These are phyloP conservation scores for Dromococcyx pavoninus DNA, from an alignment of 2,797 vertebrate genomes.

Conservation along the genomic window DNA sequence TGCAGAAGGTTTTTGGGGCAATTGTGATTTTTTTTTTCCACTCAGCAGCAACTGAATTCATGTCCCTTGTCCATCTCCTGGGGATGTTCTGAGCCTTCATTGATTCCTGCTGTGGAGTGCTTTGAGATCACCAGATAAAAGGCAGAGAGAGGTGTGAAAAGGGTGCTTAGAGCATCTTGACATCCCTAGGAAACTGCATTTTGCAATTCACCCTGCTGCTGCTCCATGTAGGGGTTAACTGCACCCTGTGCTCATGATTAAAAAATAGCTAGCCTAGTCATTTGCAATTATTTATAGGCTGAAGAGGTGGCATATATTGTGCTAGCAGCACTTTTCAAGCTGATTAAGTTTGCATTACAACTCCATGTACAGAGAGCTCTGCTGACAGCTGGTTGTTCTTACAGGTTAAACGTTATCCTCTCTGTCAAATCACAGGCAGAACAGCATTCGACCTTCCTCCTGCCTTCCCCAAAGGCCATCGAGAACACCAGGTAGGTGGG, in stretches of 20 bases:
- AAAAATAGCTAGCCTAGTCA: background rate
- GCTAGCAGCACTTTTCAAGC: background rate
- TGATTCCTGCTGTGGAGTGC: background rate
- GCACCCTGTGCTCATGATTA: background rate
- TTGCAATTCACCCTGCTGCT: background rate
- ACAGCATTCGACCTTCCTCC: background rate
- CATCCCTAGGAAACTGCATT: rapidly evolving
- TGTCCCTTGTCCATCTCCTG: background rate
- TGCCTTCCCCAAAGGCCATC: background rate
- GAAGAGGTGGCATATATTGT: background rate
- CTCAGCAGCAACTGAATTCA: no score
- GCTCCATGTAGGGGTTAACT: background rate
- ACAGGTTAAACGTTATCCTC: background rate
- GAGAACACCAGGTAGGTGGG: background rate
- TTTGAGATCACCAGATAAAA: background rate
- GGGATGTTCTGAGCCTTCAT: background rate
- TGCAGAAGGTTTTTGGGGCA: background rate
- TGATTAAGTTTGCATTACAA: background rate
- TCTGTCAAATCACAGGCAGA: background rate
- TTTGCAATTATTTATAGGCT: background rate
- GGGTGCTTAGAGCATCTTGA: background rate
- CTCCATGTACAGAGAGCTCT: background rate
- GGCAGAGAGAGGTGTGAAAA: background rate
- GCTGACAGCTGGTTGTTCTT: background rate
- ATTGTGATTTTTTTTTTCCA: background rate